Percentiles rank a stretch among this genome's conserved stretches.
Evolutionary conservation across 2,888 invertebrate genomes (phyloP).

Genomic region (Hedychridium roseum): DNA sequence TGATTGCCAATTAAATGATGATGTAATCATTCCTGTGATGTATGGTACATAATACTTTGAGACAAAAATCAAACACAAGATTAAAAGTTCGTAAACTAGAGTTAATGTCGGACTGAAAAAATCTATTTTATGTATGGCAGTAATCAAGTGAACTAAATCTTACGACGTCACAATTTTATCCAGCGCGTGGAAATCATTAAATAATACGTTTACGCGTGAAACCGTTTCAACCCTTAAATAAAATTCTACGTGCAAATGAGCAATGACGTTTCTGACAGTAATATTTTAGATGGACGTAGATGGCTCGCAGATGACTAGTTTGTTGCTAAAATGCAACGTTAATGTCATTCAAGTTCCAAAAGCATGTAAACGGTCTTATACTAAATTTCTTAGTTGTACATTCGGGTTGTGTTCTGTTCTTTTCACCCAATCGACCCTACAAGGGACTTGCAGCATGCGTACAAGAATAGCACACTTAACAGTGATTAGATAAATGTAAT

Average conservation of each 20-base stretch:
- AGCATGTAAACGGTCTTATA: conserved; percentile 18
- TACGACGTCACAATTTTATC: too few species aligned
- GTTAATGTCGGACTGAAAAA: conserved; percentile 20
- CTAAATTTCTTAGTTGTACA: conserved; percentile 14
- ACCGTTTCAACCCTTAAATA: conserved; percentile 16
- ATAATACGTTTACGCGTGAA: conserved; percentile 26
- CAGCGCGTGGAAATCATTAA: too few species aligned
- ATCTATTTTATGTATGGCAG: conserved; percentile 38
- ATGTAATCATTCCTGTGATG: too few species aligned
- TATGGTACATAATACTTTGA: conserved; percentile 6
- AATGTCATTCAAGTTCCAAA: conserved; percentile 22
- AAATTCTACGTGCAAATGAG: conserved; percentile 3
- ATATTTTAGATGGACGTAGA: conserved; percentile 34
- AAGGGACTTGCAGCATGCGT: conserved; percentile 46
- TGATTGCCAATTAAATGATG: too few species aligned
- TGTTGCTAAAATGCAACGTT: conserved; percentile 35
- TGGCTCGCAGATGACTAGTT: conserved; percentile 49
- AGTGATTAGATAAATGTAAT: conserved; percentile 50
- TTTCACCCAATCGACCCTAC: conserved; percentile 30
- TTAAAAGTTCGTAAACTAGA: conserved; percentile 19
- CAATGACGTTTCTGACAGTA: conserved; percentile 24
- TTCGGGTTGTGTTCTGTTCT: conserved; percentile 17
- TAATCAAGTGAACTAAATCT: conserved; percentile 22
- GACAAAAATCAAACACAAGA: conserved; percentile 3
- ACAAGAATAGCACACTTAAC: conserved; percentile 59